Evolutionary conservation across 2,888 invertebrate species (phyloP).

Genomic region (Drosophila quinaria): DNA sequence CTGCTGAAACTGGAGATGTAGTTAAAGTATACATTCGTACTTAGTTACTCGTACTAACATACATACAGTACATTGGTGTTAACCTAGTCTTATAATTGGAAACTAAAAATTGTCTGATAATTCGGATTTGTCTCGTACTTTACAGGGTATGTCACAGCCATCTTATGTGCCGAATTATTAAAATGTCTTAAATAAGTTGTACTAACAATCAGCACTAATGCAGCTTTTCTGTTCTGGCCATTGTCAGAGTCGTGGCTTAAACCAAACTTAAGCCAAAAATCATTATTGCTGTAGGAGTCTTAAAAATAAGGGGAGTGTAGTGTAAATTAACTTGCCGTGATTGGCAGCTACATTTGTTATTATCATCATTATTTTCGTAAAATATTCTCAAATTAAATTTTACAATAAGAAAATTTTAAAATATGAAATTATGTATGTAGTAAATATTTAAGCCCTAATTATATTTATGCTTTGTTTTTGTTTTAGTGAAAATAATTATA

Average conservation of each 20-base stretch:
- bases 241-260: constrained; percentile 10
- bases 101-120: constrained; percentile 5
- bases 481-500: neutral
- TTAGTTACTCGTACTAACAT: neutral
- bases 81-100: constrained; percentile 7
- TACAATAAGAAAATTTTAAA: neutral
- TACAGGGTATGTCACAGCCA: constrained; percentile 19
- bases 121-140: constrained; percentile 5
- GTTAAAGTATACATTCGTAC: constrained; percentile 3
- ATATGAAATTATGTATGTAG: too few species aligned
- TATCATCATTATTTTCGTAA: constrained; percentile 1
- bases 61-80: neutral
- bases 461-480: too few species aligned
- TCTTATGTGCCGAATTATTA: constrained; percentile 58
- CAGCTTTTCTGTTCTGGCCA: constrained; percentile 60
- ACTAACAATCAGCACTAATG: constrained; percentile 76
- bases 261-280: constrained; percentile 38
- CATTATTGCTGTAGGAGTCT: constrained; percentile 27
- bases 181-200: constrained; percentile 77
- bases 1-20: constrained; percentile 13
- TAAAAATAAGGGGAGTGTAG: constrained; percentile 63
- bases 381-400: constrained; percentile 2
- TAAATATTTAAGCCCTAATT: too few species aligned
- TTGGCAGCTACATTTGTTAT: constrained; percentile 44
- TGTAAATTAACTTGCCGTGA: constrained; percentile 63